Base-by-base conservation (phyloP, 2,113 vertebrate species). In the Cryptotis parvus region DNA sequence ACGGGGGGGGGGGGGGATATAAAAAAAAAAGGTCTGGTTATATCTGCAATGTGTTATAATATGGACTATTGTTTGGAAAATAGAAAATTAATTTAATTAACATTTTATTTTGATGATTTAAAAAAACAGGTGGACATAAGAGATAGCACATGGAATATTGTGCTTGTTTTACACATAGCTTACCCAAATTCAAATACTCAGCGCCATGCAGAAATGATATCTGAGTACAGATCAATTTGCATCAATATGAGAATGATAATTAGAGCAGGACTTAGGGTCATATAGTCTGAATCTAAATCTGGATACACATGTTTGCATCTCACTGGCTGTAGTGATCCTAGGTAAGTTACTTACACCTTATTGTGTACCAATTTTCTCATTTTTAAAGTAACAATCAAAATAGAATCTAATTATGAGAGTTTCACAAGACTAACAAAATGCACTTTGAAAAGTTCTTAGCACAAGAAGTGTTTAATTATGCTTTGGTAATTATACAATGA, bases 381-480 rank as follows among this genome's bases (percentile, higher is more conserved):
- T 83, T 72, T 73, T 90, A 84, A 79, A 37, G 1, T 37, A 41
- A 45, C 33, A 72, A 20, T 49, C 73, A 85, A 89, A 80, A 43
- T 31, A 82, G 1, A 79, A 65, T 29, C 1, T 39, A 49, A 76
- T 78, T 85, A 66, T 58, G 15, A 58, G 10, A 27, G 31, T 58
- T 70, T 87, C 69, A 77, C 70, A 84, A 80, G 43, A 91, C 11
- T 65, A 87, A 89, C 39, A 4, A 76, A 84, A 91, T 43, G 1
- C 41, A 35, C 24, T 78, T 87, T 29, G 11, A 76, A 80, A 76
- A 43, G 2, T 55, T 1, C 26, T 70, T 27, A 4, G 45, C 8
- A 79, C 63, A 92, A 4, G 81, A 45, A 52, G 1, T 49, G 5
- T 91, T 94, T 52, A 91, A 49, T 20, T 66, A 79, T 76, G 14